Evolutionary conservation across 2,888 invertebrate genomes (phyloP), one percentile per base, ranked within the genome.

Genomic region (Volucella zonaria): DNA sequence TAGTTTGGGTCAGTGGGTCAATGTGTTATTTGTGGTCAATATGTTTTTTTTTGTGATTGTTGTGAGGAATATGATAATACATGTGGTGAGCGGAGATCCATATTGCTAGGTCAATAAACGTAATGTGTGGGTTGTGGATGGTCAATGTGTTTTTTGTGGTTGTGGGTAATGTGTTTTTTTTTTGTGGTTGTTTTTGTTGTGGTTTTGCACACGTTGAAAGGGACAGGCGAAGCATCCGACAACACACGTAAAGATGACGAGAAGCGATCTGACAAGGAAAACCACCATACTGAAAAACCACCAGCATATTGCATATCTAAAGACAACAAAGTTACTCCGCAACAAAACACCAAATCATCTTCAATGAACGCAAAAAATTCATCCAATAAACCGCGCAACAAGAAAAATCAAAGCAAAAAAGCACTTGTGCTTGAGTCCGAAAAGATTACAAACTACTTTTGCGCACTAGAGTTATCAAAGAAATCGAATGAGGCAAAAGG

Each of bases 401-500:
- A 8, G 11, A 23, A 10, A 14, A 38, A 15, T 45, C 1, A n/a
- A n/a, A 18, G 51, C 23, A 11, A 8, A 31, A 67, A 56, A 68
- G 31, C n/a, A 14, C 23, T 31, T 8, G 43, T 6, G 4, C 8
- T 1, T 15, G 79, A 73, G 3, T 18, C 42, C 1, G 15, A 8
- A 9, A 74, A 75, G 74, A 82, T 82, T 9, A 82, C 82, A 11
- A 52, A 18, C 10, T 82, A 68, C 52, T 82, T 82, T 11, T 14
- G 11, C 42, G n/a, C 81, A 8, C 12, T 64, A 4, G 9, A 70
- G 1, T 8, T 8, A 61, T 3, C n/a, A 11, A 2, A 2, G 15
- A 80, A 9, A 12, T 14, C 3, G 11, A 15, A 3, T 14, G 14
- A 10, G 1, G 3, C 0, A 1, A 6, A 47, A 31, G 15, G n/a